Evolutionary conservation across 92 coral and sea anemone genomes (phyloP), one percentile per base, ranked within the genome.

Genomic region (Meandrina meandrites): DNA sequence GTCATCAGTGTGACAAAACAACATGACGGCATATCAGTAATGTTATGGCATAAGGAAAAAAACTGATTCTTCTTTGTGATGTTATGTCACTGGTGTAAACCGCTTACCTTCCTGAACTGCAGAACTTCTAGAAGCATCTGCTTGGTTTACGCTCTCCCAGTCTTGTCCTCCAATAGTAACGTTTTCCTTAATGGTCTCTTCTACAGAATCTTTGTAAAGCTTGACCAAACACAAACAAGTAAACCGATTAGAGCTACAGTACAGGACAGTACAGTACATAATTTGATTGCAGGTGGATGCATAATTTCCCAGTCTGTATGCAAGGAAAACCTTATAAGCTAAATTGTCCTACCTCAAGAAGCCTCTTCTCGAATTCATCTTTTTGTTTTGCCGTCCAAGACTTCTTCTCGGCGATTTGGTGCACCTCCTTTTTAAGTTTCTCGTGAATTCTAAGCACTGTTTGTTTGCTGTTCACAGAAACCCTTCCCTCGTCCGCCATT

Each of bases 401-500:
- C 81, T 97, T 93, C 56, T 82, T 85, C 50, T 87, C 85, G 28
- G 88, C 91, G 16, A 93, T 95, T 86, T 88, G 76, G 42, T 86
- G 78, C 30, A 97, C 86, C 68, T 91, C 92, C 84, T 80, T 88
- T 86, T 92, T 90, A 27, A 95, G 79, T 76, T 92, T 91, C 76
- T 91, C 80, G 79, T 93, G 99, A 30, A 95, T 91, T 79, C 77
- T 84, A 9, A 30, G 66, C 75, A 94, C 90, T 35, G 80, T 79
- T 72, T 81, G 81, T 67, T 86, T 80, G 74, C 83, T 92, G 45
- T 91, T 90, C 60, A 90, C 88, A 64, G 51, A 45, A 67, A 93
- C 84, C 67, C 78, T 92, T 54, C 78, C 79, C 30, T 78, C 92
- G 67, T 93, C 99, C 98, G 99, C 99, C 99, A 97, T 97, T 84